Evolutionary conservation across 2,797 vertebrate species (phyloP), one percentile per base, ranked within the genome.

Genomic region (Coccyzus lansbergi): DNA sequence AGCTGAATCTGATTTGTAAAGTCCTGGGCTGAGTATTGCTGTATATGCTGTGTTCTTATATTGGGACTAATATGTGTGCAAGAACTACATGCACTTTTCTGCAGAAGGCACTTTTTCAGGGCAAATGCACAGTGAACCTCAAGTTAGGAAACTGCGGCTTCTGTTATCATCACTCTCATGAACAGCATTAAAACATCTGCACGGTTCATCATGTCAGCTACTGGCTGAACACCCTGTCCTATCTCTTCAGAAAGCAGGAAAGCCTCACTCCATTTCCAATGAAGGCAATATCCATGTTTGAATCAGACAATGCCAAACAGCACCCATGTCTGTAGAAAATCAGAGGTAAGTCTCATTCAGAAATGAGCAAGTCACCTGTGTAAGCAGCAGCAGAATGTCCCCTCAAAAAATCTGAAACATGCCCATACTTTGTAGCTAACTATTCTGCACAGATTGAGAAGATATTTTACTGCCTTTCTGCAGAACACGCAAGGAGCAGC

Each of bases 11-110:
- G 46, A 34, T 40, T 28, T 55, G 33, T 59, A 69, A 76, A 82
- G 19, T 34, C 55, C 55, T 85, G 28, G 10, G n/a, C 20, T 6
- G 7, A 65, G 13, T 72, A 38, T 25, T 58, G 42, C 33, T 75
- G n/a, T 29, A 51, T 62, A 53, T 56, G 10, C 60, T 15, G 15
- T 15, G 10, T 13, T 36, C n/a, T 80, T 20, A 48, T 75, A 82
- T 26, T 36, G 70, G 34, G 46, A 59, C 10, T 34, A 18, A 6
- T 34, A 58, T 0, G 0, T 21, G 31, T 29, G 19, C 62, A 77
- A 91, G 29, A 18, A 1, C 40, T 10, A 46, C 0, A 5, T 0
- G 1, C 51, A 46, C 10, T 25, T 86, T 74, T 63, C 55, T 56
- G 40, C 49, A 70, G 51, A 62, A 70, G 19, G 14, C 25, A 67